Conservation (phyloP, 2,888 invertebrate genomes). For the Dione juno region DNA sequence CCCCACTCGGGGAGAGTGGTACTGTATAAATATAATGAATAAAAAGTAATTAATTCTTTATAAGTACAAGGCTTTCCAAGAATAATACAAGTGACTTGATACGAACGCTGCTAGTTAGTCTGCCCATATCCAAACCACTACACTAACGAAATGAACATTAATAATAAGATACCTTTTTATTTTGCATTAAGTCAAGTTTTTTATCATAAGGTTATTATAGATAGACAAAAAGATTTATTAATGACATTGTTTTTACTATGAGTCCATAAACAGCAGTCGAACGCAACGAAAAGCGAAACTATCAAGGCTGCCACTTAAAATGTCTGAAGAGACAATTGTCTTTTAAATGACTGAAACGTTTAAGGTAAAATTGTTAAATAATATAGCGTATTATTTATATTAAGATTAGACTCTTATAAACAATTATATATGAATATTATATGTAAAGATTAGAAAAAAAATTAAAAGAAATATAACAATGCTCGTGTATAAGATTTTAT, state of each 20-base stretch:
- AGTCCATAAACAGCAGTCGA: constrained; percentile 6
- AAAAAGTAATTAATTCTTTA: no score
- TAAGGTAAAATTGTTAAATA: neutral
- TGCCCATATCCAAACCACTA: no score
- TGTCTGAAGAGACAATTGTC: constrained; percentile 25
- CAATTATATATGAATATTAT: neutral
- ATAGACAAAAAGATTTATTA: neutral
- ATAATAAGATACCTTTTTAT: no score
- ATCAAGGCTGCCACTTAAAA: constrained; percentile 23
- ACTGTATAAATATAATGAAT: no score
- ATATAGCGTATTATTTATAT: neutral
- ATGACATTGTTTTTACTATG: neutral
- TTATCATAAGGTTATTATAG: neutral
- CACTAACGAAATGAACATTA: no score
- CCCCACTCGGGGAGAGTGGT: no score
- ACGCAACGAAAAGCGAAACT: constrained; percentile 23
- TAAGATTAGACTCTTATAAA: neutral
- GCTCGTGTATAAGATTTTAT: neutral
- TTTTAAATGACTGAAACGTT: constrained; percentile 4
- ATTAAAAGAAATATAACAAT: neutral
- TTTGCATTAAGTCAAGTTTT: neutral
- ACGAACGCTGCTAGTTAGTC: no score
- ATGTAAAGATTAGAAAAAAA: neutral
- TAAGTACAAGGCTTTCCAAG: no score
- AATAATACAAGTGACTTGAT: no score